These are phyloP conservation scores for Drosophila yooni DNA, from an alignment of 2,888 invertebrate species.

Conservation along the genomic window DNA sequence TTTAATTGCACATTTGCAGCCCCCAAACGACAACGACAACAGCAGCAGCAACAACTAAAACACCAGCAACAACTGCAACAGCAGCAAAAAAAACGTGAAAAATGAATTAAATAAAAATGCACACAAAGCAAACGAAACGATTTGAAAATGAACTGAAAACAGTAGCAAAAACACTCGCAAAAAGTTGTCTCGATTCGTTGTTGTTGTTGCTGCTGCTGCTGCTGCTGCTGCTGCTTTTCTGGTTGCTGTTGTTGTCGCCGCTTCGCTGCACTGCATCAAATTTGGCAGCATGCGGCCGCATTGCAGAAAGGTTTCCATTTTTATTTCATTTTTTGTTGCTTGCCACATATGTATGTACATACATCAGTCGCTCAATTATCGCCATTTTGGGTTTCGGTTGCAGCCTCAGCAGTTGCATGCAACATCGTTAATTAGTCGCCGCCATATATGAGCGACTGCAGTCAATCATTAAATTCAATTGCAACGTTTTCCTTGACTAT, in stretches of 20 bases:
- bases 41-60: constrained; percentile 52
- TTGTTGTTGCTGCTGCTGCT: constrained; percentile 23
- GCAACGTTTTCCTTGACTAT: constrained; percentile 41
- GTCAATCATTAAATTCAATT: constrained; percentile 68
- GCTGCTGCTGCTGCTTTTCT: constrained; percentile 23
- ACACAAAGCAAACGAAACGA: constrained; percentile 70
- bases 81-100: constrained; percentile 69
- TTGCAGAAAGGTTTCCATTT: constrained; percentile 57
- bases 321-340: constrained; percentile 15
- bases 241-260: constrained; percentile 42
- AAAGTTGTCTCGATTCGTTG: constrained; percentile 51
- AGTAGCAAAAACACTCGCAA: constrained; percentile 65
- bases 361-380: constrained; percentile 41
- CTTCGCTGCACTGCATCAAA: constrained; percentile 69
- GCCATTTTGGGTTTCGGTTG: constrained; percentile 50
- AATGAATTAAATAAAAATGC: constrained; percentile 79
- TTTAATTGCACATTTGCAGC: constrained; percentile 84
- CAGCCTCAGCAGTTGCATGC: constrained; percentile 34
- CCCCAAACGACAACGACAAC: constrained; percentile 65
- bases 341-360: constrained; percentile 26
- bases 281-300: constrained; percentile 42
- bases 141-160: constrained; percentile 75
- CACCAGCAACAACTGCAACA: constrained; percentile 47
- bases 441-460: constrained; percentile 45
- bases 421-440: constrained; percentile 57